A percentile compares a stretch with the other conserved stretches of the same genome.
These are phyloP conservation scores for Agrochola litura DNA, from an alignment of 2,888 invertebrate species.

Conservation along the genomic window DNA sequence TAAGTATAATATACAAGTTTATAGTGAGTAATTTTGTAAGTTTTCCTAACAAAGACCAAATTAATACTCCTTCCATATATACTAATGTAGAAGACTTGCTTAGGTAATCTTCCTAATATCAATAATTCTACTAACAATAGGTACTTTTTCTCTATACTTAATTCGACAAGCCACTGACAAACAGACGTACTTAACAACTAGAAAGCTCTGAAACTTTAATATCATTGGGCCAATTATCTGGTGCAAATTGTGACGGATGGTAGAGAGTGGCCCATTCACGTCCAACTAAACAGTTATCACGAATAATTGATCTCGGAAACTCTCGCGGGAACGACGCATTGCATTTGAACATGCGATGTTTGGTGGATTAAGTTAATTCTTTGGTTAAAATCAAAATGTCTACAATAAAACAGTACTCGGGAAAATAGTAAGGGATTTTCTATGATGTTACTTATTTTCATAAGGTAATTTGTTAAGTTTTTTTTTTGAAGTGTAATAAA, in stretches of 20 bases:
- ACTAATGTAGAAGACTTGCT: background rate
- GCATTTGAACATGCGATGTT: conserved; percentile 73
- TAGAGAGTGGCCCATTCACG: conserved; percentile 63
- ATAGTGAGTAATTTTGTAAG: too few species aligned
- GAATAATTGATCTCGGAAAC: conserved; percentile 76
- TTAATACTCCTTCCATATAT: background rate
- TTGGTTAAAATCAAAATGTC: background rate
- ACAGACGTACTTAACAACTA: conserved; percentile 36
- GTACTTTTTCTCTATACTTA: conserved; percentile 19
- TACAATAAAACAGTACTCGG: too few species aligned
- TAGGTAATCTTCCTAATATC: background rate
- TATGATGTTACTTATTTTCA: background rate
- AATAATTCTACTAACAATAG: background rate
- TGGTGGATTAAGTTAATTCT: conserved; percentile 46
- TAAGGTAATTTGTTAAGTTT: background rate
- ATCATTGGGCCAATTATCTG: conserved; percentile 70
- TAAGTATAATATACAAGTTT: too few species aligned
- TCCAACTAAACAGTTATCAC: conserved; percentile 57
- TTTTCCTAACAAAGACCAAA: background rate
- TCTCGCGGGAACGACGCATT: conserved; percentile 64
- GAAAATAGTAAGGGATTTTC: too few species aligned
- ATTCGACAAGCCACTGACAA: conserved; percentile 61
- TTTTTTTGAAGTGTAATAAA: background rate
- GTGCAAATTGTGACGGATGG: conserved; percentile 81
- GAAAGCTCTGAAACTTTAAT: conserved; percentile 69